Base-by-base conservation (phyloP, 2,888 invertebrate genomes). In the Brachycybe producta region DNA sequence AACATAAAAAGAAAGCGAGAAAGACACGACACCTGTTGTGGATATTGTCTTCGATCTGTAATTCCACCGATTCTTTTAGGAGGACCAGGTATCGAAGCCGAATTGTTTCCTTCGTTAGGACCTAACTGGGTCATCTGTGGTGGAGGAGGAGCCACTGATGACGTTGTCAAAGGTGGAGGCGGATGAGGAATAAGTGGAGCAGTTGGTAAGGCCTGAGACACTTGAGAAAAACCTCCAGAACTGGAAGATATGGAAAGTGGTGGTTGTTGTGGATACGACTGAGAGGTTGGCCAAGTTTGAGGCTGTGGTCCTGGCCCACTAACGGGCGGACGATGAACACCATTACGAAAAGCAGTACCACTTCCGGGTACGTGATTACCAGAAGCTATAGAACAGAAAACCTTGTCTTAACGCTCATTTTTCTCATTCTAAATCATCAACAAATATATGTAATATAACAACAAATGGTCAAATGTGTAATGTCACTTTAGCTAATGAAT, bases 131-230 rank as follows among this genome's bases (percentile, higher is more conserved):
- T 35, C 17, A 4, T 5, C 7, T 35, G 5, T 35, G 36, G 8
- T 35, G 36, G 36, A n/a, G 26, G 43, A 24, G 26, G 28, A 43
- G 24, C 4, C 15, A 21, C 7, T 45, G 51, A 55, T 48, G 38
- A 56, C 35, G 43, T 58, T 40, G 41, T 55, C 52, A 55, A 57
- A 56, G 49, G 56, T 55, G 27, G 53, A 15, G 48, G 42, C n/a
- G 49, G 49, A 21, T 30, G 47, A 40, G n/a, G n/a, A 19, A 8
- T 26, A 4, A 26, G 40, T 40, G 40, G n/a, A 39, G 3, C 21
- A 13, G 19, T 21, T 17, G 21, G 39, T 19, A 15, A 24, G 4
- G 40, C 5, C n/a, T n/a, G n/a, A 2, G 40, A 26, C 11, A 26
- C 2, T 7, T 40, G 40, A 5, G 11, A 21, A 26, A 23, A 26